Evolutionary conservation across 1,140 invertebrate genomes (phyloP).

Genomic region (Euglossa dilemma): DNA sequence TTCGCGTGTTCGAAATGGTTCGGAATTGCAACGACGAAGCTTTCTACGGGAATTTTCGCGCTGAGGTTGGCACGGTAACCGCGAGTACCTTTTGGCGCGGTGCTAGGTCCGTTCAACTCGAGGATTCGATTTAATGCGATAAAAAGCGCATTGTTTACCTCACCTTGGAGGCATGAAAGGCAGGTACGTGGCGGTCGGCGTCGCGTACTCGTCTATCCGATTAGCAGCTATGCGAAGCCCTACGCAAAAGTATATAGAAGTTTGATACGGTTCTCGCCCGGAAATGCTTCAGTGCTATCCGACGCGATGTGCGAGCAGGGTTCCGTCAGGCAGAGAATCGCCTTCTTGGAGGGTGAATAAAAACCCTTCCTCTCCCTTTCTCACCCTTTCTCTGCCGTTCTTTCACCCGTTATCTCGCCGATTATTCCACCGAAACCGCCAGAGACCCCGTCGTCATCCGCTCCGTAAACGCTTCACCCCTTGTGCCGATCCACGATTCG

Average conservation of each 20-base stretch:
- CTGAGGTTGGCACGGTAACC: not conserved
- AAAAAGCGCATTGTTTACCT: conserved; percentile 46
- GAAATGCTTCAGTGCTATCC: conserved; percentile 63
- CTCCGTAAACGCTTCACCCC: too few relatives aligned
- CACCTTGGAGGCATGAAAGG: conserved; percentile 43
- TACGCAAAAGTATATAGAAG: conserved; percentile 75
- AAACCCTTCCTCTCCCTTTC: not conserved
- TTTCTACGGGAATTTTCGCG: not conserved
- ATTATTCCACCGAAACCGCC: too few relatives aligned
- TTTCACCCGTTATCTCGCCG: too few relatives aligned
- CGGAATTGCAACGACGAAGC: not conserved
- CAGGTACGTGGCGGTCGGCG: conserved; percentile 41
- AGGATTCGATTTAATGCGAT: conserved; percentile 19
- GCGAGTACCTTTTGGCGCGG: not conserved
- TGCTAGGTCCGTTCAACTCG: not conserved
- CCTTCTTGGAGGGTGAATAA: conserved; percentile 78
- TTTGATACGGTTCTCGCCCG: conserved; percentile 69
- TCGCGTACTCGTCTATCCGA: conserved; percentile 72
- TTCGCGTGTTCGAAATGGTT: too few relatives aligned
- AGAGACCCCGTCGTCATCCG: too few relatives aligned
- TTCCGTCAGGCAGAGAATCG: conserved; percentile 75
- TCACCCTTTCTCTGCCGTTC: not conserved
- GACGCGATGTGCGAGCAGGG: conserved; percentile 71
- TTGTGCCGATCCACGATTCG: too few relatives aligned
- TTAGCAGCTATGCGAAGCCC: conserved; percentile 78